A percentile compares a stretch with the other conserved stretches of the same genome.
Conservation (phyloP, 2,888 invertebrate species). For the Drosophila picticornis region DNA sequence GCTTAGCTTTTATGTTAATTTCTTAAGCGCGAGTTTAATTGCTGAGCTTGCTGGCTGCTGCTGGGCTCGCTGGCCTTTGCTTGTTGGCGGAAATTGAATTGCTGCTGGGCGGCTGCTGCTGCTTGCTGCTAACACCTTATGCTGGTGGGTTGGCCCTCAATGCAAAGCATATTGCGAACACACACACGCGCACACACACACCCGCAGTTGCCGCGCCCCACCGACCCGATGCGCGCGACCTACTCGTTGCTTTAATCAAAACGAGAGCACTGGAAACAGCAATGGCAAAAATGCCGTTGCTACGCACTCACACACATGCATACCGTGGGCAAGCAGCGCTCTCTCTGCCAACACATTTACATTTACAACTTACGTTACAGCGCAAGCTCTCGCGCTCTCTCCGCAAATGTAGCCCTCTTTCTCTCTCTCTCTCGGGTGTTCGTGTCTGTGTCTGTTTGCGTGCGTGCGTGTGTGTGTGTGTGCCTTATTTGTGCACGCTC, state of each 20-base stretch:
- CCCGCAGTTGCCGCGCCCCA: conserved; percentile 63
- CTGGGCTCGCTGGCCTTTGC: conserved; percentile 46
- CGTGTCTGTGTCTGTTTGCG: conserved; percentile 5
- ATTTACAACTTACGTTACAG: conserved; percentile 34
- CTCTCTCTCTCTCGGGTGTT: neutral
- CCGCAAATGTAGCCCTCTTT: conserved; percentile 3
- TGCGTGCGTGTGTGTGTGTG: conserved; percentile 9
- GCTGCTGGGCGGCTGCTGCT: conserved; percentile 35
- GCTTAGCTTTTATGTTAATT: conserved; percentile 73
- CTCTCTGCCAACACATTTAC: conserved; percentile 40
- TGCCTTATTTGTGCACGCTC: conserved; percentile 64
- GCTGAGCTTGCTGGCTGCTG: conserved; percentile 42
- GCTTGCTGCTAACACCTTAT: conserved; percentile 60
- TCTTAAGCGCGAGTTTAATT: conserved; percentile 70
- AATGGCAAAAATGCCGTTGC: conserved; percentile 17
- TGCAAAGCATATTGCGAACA: conserved; percentile 67
- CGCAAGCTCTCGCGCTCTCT: conserved; percentile 43
- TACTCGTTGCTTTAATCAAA: conserved; percentile 77
- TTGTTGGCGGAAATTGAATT: conserved; percentile 76
- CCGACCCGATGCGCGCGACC: conserved; percentile 52
- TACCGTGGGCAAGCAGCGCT: neutral
- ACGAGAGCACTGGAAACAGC: conserved; percentile 78
- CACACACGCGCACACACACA: neutral
- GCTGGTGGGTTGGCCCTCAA: conserved; percentile 44
- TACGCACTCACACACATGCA: conserved; percentile 24